phyloP scores from a whole-genome alignment of 2,888 invertebrate species.

The Phyllotreta cruciferae region DNA sequence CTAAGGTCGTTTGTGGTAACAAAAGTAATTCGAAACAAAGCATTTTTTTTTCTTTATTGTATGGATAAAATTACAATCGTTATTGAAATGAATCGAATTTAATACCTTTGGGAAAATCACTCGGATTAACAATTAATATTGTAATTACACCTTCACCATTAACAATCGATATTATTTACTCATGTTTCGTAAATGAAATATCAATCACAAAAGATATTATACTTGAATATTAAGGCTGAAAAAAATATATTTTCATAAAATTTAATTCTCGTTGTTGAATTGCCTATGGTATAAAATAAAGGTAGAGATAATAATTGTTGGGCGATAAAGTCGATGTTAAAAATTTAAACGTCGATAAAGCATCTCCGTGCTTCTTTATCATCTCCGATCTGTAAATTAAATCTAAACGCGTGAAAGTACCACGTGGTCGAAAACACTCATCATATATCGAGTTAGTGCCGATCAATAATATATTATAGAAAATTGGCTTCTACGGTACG shows the following conservation, averaged over 20 bases:
- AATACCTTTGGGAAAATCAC: constrained; percentile 21
- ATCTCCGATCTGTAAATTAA: constrained; percentile 13
- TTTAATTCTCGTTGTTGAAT: too few relatives aligned
- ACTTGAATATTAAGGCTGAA: too few relatives aligned
- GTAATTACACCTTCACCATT: constrained; percentile 11
- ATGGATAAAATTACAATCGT: constrained; percentile 19
- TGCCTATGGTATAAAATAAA: too few relatives aligned
- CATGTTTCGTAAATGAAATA: not conserved
- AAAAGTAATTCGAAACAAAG: constrained; percentile 42
- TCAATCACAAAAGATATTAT: too few relatives aligned
- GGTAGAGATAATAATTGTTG: too few relatives aligned
- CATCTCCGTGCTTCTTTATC: constrained; percentile 6
- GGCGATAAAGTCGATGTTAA: too few relatives aligned
- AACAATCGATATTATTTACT: constrained; percentile 16
- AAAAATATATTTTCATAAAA: too few relatives aligned
- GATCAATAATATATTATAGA: constrained; percentile 32
- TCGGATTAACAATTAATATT: constrained; percentile 20
- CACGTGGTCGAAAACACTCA: constrained; percentile 24
- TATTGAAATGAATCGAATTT: constrained; percentile 21
- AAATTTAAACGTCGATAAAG: too few relatives aligned
- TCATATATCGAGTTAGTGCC: constrained; percentile 19
- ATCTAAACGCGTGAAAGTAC: constrained; percentile 26
- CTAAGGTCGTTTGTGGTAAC: constrained; percentile 45
- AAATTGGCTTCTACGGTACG: constrained; percentile 33
- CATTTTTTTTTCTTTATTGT: constrained; percentile 16